A percentile compares a stretch with the other conserved stretches of the same genome.
Conservation (phyloP, 2,113 vertebrate species). For the Bubo scandiacus region DNA sequence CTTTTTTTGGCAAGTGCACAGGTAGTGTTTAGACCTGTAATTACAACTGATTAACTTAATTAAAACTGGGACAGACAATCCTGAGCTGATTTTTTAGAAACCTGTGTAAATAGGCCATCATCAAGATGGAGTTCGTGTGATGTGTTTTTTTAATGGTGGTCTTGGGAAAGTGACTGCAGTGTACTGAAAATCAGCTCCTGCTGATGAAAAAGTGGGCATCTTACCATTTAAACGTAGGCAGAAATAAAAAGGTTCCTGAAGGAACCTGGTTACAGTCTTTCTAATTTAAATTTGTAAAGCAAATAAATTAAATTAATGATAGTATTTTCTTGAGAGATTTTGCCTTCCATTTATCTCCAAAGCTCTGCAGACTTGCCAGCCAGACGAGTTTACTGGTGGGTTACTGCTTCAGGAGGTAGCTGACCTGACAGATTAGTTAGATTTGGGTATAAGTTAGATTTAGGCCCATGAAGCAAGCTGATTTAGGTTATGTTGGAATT, state of each 20-base stretch:
- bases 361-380: neutral
- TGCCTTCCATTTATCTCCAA: neutral
- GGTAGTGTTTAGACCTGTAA: constrained; percentile 39
- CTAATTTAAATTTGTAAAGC: neutral
- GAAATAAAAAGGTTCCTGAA: neutral
- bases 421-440: neutral
- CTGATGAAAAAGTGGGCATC: neutral
- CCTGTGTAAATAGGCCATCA: neutral
- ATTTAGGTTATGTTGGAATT: neutral
- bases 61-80: constrained; percentile 44
- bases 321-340: neutral
- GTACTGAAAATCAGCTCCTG: neutral
- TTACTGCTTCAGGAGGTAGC: neutral
- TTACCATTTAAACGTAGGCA: neutral
- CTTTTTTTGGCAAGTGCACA: constrained; percentile 34
- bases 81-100: constrained; percentile 33
- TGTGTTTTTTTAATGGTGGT: neutral
- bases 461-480: neutral
- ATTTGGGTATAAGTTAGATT: neutral
- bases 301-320: neutral
- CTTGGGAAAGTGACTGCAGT: neutral
- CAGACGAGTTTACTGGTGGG: neutral
- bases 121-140: neutral
- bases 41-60: constrained; percentile 60
- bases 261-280: neutral